phyloP scores from a whole-genome alignment of 2,113 vertebrate species.

The Garra rufa region DNA sequence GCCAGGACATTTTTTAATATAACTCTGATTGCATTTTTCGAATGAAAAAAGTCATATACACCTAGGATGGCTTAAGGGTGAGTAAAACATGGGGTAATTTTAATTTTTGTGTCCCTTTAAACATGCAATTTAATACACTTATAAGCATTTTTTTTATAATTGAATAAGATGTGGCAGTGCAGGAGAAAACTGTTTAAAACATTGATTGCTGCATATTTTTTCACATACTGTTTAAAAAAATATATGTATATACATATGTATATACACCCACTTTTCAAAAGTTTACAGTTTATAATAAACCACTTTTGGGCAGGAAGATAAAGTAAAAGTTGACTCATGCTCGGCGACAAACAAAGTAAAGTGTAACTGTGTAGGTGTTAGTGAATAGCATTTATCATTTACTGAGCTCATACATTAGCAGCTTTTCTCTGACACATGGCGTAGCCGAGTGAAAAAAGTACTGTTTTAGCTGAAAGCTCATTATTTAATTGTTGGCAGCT shows the following conservation, averaged over 20 bases:
- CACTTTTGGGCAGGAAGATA: background rate
- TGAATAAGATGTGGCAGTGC: background rate
- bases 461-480: background rate
- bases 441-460: background rate
- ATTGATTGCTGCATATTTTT: background rate
- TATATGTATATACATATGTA: too few relatives aligned
- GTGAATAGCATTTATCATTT: conserved; percentile 31
- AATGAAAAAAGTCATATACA: too few relatives aligned
- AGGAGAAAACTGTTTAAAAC: background rate
- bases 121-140: background rate
- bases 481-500: conserved; percentile 26
- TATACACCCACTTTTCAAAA: background rate
- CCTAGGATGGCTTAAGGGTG: too few relatives aligned
- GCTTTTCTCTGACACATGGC: background rate
- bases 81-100: too few relatives aligned
- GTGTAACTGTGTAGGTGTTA: conserved; percentile 27
- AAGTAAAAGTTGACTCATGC: background rate
- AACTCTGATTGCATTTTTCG: too few relatives aligned
- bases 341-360: conserved; percentile 8
- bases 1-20: too few relatives aligned
- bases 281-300: background rate
- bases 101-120: too few relatives aligned
- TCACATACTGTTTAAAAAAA: background rate
- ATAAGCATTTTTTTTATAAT: too few relatives aligned
- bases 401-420: background rate